These are phyloP conservation scores for Rhombomys opimus DNA, from an alignment of 2,113 vertebrate genomes.

Conservation along the genomic window DNA sequence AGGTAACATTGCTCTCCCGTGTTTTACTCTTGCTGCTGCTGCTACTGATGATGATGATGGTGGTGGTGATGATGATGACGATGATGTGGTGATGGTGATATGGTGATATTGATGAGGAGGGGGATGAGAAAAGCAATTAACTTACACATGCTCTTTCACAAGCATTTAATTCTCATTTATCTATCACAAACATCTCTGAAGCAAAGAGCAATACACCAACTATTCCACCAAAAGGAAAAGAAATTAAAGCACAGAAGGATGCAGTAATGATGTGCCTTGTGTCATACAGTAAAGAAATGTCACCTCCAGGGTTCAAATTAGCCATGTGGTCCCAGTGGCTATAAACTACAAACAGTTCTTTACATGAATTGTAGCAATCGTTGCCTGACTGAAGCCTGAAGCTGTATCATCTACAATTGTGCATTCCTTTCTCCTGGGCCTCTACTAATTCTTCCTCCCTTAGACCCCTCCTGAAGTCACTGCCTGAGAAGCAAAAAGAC, in stretches of 20 bases:
- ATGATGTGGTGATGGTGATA: background rate
- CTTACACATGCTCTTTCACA: background rate
- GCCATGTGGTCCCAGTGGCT: rapidly evolving
- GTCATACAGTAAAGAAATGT: background rate
- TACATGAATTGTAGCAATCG: background rate
- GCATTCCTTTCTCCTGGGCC: background rate
- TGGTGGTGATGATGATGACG: background rate
- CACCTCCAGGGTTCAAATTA: background rate
- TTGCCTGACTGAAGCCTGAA: background rate
- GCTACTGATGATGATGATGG: background rate
- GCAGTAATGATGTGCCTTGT: too few species aligned
- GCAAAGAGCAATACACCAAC: background rate
- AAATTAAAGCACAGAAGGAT: background rate
- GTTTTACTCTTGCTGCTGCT: background rate
- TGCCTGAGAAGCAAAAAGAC: background rate
- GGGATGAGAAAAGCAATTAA: background rate
- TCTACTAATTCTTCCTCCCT: too few species aligned
- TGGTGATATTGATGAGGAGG: background rate
- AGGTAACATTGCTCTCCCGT: background rate
- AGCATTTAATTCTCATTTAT: background rate
- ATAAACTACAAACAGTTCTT: background rate
- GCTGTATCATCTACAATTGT: background rate
- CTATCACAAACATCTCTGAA: background rate
- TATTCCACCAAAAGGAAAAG: background rate
- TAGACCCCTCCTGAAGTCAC: background rate